Base-by-base conservation (phyloP, 2,797 vertebrate species). In the Rousettus madagascariensis region DNA sequence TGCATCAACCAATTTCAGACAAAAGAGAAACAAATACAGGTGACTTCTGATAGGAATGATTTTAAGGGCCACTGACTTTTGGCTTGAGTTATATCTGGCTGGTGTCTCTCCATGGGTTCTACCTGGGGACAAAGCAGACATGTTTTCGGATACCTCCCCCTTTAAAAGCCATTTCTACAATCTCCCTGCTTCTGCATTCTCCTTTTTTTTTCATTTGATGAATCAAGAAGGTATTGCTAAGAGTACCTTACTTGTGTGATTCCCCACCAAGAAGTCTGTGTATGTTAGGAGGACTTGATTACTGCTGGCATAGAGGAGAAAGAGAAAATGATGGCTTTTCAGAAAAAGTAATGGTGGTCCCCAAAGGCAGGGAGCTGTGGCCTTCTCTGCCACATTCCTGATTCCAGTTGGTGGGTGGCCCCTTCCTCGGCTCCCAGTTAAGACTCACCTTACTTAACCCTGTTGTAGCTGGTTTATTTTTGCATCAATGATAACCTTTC, bases 61-160 rank as follows among this genome's bases (percentile, higher is more conserved):
- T 91, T 87, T 43, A 49, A 90, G 41, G 26, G 16, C 53, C 33
- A 5, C 17, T 79, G 69, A 51, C 24, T 91, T 92, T 43, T 28
- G 49, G 7, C 43, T 57, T 6, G 36, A 65, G 24, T 66, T n/a
- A 63, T 11, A 24, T 66, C 24, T 61, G 38, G 43, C 3, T 53
- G 28, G 3, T 53, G 33, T 66, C 72, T 65, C 3, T 72, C 26
- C 1, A 12, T 43, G 43, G 53, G 1, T 13, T n/a, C 28, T 69
- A 17, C 53, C 19, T 0, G 55, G 41, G 36, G n/a, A 38, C 55
- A 75, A 53, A 53, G 5, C 36, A 69, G 46, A 30, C 19, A 17
- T 3, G 19, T 78, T 78, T 69, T 61, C 68, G 24, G n/a, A n/a
- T 57, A 22, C 15, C 6, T 12, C 0, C 0, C 26, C n/a, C 30